phyloP scores from a whole-genome alignment of 2,888 invertebrate species.

The Philaethria dido region DNA sequence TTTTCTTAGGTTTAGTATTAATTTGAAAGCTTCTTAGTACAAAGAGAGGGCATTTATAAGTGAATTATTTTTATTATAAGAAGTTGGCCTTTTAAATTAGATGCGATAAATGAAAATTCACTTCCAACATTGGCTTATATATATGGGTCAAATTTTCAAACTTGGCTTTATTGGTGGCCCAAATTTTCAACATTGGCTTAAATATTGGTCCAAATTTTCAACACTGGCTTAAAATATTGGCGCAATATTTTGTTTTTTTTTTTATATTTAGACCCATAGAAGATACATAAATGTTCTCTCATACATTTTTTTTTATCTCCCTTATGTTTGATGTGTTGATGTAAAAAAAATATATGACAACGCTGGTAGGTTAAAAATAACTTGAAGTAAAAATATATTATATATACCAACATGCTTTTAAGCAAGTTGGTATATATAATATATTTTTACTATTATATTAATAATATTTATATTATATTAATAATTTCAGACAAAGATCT shows the following conservation, averaged over 20 bases:
- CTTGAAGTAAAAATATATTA: neutral
- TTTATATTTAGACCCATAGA: neutral
- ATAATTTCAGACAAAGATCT: too few relatives aligned
- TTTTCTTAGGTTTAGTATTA: slow-evolving; percentile 33
- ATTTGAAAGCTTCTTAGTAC: slow-evolving; percentile 39
- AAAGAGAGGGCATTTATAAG: slow-evolving; percentile 30
- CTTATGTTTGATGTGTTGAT: neutral
- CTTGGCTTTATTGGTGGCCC: neutral
- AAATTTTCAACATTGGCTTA: too few relatives aligned
- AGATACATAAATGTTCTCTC: neutral
- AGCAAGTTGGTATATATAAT: too few relatives aligned
- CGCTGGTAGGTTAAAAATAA: neutral
- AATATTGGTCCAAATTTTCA: too few relatives aligned
- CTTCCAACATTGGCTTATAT: neutral
- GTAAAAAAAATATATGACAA: neutral
- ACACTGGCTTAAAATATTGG: neutral
- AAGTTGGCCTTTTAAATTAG: neutral
- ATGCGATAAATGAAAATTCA: too few relatives aligned
- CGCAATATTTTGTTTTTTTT: neutral
- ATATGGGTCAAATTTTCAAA: too few relatives aligned
- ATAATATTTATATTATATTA: too few relatives aligned
- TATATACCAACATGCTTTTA: too few relatives aligned
- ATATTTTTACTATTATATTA: too few relatives aligned
- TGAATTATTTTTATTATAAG: neutral
- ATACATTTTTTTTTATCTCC: neutral